Evolutionary conservation across 2,113 vertebrate genomes (phyloP), one percentile per base, ranked within the genome.

Genomic region (Saguinus imperator): DNA sequence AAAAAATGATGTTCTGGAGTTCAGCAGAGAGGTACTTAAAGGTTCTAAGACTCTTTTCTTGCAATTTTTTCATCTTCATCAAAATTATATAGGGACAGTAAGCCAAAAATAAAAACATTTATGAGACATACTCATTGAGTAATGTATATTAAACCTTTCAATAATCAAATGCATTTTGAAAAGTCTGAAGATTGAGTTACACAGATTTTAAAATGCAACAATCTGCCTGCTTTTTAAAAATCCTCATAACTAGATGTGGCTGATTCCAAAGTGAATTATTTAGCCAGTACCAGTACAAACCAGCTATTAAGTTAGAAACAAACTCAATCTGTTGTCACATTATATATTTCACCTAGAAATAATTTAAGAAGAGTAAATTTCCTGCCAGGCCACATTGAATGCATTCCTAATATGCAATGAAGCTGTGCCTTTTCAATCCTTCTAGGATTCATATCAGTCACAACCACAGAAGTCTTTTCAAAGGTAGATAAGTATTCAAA

Each of bases 331-430:
- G 55, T 96, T 52, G 92, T 66, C 89, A 79, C n/a, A 52, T 35
- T 92, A 70, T 68, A 70, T 96, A 70, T 92, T 94, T 96, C 55
- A 95, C 1, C 8, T 80, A 48, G 79, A 91, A 89, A 89, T 97
- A 94, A 87, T 90, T 58, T 40, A 96, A 76, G 88, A 81, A 55
- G 45, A 96, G 52, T 82, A 95, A 87, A 52, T 92, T 95, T 97
- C 52, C 84, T 84, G 43, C 55, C 82, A 95, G 61, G 18, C 79
- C 64, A 94, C 89, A 98, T 40, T 83, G 93, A 57, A 37, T 57
- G 37, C 85, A 70, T 76, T 97, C 81, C 94, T 96, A 90, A 88
- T 97, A 95, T 72, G 91, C 89, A 95, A 5, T 4, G 68, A 92
- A 66, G 23, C 45, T 66, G 64, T 25, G 13, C 8, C 50, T 13